Evolutionary conservation across 2,888 invertebrate species (phyloP).

Genomic region (Zelleria hepariella): DNA sequence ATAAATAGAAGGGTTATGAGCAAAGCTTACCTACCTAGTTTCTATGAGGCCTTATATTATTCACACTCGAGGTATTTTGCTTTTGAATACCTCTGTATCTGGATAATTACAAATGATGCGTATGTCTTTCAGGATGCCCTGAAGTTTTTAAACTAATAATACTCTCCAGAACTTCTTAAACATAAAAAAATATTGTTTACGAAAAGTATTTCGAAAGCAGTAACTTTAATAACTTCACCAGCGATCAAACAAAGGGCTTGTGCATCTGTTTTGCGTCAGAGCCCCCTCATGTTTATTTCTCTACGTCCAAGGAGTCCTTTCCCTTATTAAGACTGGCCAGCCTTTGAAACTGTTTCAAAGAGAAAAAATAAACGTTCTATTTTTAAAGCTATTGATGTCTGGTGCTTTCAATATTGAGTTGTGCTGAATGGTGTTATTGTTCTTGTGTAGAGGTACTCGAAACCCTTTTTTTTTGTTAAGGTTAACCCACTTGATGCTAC

Average conservation of each 20-base stretch:
- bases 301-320: slow-evolving; percentile 37
- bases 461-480: no score
- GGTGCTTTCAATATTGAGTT: neutral
- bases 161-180: neutral
- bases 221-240: slow-evolving; percentile 51
- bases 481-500: no score
- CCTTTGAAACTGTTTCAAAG: slow-evolving; percentile 4
- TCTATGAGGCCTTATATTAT: no score
- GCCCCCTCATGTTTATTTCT: slow-evolving; percentile 49
- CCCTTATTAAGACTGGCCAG: slow-evolving; percentile 18
- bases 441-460: no score
- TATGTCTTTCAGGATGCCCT: no score
- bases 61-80: no score
- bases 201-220: slow-evolving; percentile 20
- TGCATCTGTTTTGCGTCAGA: slow-evolving; percentile 60
- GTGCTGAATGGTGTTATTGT: neutral
- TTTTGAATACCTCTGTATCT: no score
- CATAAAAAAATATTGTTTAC: neutral
- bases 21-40: no score
- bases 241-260: slow-evolving; percentile 49
- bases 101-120: no score
- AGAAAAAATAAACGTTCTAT: neutral
- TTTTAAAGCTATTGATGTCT: neutral
- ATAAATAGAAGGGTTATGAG: no score
- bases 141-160: neutral